phyloP scores from a whole-genome alignment of 2,113 vertebrate species.

The Colistium nudipinnis region DNA sequence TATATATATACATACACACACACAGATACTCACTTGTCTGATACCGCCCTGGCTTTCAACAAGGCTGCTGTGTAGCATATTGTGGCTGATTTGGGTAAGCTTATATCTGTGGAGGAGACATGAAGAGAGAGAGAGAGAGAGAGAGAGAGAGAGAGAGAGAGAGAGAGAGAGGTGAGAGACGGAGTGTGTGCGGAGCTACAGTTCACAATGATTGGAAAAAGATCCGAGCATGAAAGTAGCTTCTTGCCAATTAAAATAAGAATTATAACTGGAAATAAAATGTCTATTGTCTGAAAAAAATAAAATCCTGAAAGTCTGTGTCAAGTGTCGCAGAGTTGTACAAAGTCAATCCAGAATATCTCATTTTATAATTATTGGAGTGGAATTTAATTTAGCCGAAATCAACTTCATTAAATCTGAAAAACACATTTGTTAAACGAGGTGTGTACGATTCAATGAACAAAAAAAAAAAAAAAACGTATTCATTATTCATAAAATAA shows the following conservation, averaged over 20 bases:
- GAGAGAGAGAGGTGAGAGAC: conserved; percentile 26
- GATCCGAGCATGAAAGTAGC: no score
- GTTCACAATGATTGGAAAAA: no score
- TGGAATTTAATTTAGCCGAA: neutral
- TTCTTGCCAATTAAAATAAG: no score
- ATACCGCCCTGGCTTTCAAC: conserved; percentile 98
- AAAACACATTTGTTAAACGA: neutral
- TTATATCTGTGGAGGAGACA: conserved; percentile 91
- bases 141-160: no score
- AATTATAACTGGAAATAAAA: no score
- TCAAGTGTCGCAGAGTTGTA: neutral
- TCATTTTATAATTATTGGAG: neutral
- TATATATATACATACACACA: neutral
- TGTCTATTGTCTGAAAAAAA: neutral
- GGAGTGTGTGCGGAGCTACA: neutral
- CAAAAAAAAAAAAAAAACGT: neutral
- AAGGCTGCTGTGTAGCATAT: conserved; percentile 99
- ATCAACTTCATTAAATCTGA: neutral
- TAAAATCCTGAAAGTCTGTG: neutral
- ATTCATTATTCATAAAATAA: neutral
- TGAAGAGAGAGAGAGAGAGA: conserved; percentile 56
- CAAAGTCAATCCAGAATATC: neutral
- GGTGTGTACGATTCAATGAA: neutral
- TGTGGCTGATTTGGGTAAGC: conserved; percentile 98
- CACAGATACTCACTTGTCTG: conserved; percentile 94